Percentiles rank a stretch among this genome's conserved stretches.
Conservation (phyloP, 2,888 invertebrate genomes). For the Hirtodrosophila alboralis region DNA sequence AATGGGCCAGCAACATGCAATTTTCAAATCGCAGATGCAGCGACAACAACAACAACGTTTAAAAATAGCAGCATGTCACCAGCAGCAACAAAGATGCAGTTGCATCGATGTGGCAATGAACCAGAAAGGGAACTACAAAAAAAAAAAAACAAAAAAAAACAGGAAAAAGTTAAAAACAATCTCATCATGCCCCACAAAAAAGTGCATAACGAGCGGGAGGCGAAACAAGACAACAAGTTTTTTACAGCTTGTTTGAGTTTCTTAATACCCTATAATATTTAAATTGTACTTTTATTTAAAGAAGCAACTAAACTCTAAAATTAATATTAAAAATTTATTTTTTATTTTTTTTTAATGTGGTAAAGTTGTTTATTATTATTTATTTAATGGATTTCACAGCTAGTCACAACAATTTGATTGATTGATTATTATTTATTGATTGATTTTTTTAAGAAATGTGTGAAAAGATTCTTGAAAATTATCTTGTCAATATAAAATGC, state of each 20-base stretch:
- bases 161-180: constrained; percentile 22
- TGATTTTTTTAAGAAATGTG: too few species aligned
- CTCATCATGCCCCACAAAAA: constrained; percentile 26
- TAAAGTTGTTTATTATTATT: too few species aligned
- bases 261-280: constrained; percentile 13
- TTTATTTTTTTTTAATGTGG: too few species aligned
- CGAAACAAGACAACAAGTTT: constrained; percentile 7
- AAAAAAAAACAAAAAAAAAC: constrained; percentile 11
- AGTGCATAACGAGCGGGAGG: constrained; percentile 11
- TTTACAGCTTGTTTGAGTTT: not conserved
- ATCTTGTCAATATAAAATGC: too few species aligned
- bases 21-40: constrained; percentile 63
- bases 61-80: constrained; percentile 75
- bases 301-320: too few species aligned
- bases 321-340: too few species aligned
- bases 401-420: too few species aligned
- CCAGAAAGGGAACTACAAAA: constrained; percentile 45
- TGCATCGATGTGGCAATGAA: constrained; percentile 68
- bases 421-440: too few species aligned
- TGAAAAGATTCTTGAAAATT: too few species aligned
- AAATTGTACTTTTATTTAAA: too few species aligned
- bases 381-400: too few species aligned
- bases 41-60: constrained; percentile 48
- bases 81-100: constrained; percentile 33
- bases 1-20: constrained; percentile 66